Base-by-base conservation (phyloP, 92 coral and sea anemone genomes). In the Palythoa grandis region DNA sequence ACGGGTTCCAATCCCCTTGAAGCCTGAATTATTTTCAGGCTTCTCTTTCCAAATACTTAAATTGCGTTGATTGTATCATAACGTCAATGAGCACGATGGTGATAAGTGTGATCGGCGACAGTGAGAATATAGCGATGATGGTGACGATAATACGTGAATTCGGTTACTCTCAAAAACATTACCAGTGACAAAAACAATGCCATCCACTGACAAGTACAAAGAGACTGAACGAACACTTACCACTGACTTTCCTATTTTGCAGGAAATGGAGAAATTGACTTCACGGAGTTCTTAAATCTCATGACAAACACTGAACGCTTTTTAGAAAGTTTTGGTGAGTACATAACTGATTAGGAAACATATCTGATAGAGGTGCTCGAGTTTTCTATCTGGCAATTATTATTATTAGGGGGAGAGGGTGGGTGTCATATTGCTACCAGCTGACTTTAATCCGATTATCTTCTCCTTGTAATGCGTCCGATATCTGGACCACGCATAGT, bases 181-280 rank as follows among this genome's bases (percentile, higher is more conserved):
- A 13, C 0, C 17, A 54, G 13, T 54, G 17, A 15, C 17, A 54
- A 54, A 54, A 54, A 10, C 60, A 54, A 54, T 15, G 9, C 60
- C 60, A 54, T 17, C 2, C 4, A 58, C 54, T 52, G 6, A 52
- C 54, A 58, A 12, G 14, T 12, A 9, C 35, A 29, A 29, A 29
- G 35, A 0, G 35, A 0, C 35, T 29, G 35, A 29, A 29, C 35
- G 17, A 58, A 29, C 35, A 29, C 35, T 29, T 29, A 29, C 35
- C 35, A 1, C 35, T 29, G 25, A 19, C 29, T 10, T 38, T 37
- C 53, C n/a, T 72, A 23, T 65, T 29, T 52, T 76, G 11, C 52
- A 96, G 99, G 99, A 53, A 95, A 96, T 79, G 99, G 99, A 15
- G 99, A 96, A 85, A 96, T 96, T 57, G 99, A 96, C 86, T 96